Evolutionary conservation across 1,140 invertebrate genomes (phyloP).

Genomic region (Maconellicoccus hirsutus): DNA sequence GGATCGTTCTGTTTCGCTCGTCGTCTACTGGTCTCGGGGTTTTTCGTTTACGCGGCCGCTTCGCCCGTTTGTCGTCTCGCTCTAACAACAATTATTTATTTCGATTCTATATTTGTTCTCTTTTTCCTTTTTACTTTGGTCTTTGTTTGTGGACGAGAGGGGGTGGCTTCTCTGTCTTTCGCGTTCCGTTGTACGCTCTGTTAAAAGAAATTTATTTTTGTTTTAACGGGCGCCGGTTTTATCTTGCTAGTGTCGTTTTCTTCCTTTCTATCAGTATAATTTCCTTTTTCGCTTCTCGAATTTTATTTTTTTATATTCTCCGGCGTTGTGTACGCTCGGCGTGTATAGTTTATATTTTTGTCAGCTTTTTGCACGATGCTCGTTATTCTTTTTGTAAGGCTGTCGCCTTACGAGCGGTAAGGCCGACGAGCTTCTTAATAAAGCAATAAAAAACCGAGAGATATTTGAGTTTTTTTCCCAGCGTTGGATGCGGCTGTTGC

Average conservation of each 20-base stretch:
- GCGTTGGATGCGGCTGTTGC: not conserved
- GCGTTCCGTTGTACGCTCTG: not conserved
- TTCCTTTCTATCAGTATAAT: constrained; percentile 9
- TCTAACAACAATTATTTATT: constrained; percentile 1
- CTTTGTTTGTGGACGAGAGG: no score
- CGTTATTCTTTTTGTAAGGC: no score
- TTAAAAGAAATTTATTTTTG: constrained; percentile 4
- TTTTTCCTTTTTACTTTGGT: not conserved
- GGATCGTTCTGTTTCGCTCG: no score
- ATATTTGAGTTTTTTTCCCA: no score
- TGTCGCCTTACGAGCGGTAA: no score
- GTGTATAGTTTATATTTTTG: not conserved
- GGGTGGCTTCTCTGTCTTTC: no score
- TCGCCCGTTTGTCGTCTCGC: not conserved
- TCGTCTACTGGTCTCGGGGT: no score
- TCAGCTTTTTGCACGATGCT: no score
- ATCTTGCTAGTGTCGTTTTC: not conserved
- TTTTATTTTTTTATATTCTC: not conserved
- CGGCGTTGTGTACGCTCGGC: no score
- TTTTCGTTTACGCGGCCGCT: no score
- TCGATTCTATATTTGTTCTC: not conserved
- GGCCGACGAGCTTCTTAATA: not conserved
- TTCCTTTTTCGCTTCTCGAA: not conserved
- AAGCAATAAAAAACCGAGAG: not conserved
- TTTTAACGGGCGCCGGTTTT: constrained; percentile 7